phyloP scores from a whole-genome alignment of 2,113 vertebrate species.

The Trichechus manatus region DNA sequence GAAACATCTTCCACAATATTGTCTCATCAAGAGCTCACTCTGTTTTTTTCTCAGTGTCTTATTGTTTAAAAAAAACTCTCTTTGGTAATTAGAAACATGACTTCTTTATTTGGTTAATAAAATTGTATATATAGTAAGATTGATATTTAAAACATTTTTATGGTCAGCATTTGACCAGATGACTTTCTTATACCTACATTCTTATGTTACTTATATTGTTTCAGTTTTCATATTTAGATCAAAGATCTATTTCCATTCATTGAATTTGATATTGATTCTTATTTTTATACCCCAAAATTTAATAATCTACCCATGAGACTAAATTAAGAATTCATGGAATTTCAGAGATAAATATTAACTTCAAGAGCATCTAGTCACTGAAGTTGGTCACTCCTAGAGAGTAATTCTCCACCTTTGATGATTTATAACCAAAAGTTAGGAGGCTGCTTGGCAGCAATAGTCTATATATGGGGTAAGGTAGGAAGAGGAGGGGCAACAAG shows the following conservation, averaged over 20 bases:
- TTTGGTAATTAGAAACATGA: background rate
- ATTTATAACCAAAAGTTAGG: background rate
- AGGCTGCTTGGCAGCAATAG: background rate
- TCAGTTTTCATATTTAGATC: background rate
- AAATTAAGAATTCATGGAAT: background rate
- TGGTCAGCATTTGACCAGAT: background rate
- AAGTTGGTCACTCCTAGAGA: background rate
- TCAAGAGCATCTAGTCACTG: background rate
- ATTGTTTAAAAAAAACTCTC: background rate
- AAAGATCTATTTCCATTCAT: background rate
- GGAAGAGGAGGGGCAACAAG: background rate
- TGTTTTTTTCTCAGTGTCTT: background rate
- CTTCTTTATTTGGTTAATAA: background rate
- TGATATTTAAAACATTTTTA: background rate
- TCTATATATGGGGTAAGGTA: accelerated
- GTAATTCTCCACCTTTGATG: background rate
- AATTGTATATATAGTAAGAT: background rate
- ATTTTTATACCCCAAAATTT: background rate
- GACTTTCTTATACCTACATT: background rate
- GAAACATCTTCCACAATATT: background rate
- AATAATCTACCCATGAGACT: background rate
- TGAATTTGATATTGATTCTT: background rate
- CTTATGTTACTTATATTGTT: background rate
- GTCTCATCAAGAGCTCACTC: background rate
- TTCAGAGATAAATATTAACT: background rate